Base-by-base conservation (phyloP, 2,888 invertebrate species). In the Abscondita cerata region DNA sequence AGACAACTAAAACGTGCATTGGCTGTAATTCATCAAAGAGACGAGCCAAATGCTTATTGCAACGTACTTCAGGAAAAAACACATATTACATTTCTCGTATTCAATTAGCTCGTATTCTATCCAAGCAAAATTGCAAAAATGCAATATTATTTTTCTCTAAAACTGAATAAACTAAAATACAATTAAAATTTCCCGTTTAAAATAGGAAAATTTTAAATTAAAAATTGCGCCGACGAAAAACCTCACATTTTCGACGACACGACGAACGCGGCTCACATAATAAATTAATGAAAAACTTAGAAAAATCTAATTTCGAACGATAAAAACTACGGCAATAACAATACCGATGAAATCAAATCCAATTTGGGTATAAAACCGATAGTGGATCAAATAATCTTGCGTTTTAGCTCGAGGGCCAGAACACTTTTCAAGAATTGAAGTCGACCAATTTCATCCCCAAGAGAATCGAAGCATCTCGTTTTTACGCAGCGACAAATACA, bases 401-500 rank as follows among this genome's bases (percentile, higher is more conserved):
- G 52, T 53, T 48, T 57, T 55, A 52, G 57, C 61, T 55, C 38
- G 31, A 48, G 52, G 62, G 51, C 59, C 25, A 2, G 56, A 62
- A 64, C 62, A 54, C 58, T 66, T 59, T 62, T 61, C 68, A 67
- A 65, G 67, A 68, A 69, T 64, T 67, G 68, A 67, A 68, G 75
- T 72, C 70, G 73, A 72, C 75, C 75, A 73, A 76, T 76, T 75
- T 68, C 66, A 73, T 76, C 76, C 73, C 75, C 65, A 6, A 68
- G 76, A 74, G 76, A 75, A 76, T 76, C 76, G 76, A 75, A 75
- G 70, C 70, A 69, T 69, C 67, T 70, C 71, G 72, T 72, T n/a
- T 72, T 67, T 68, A 44, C 68, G 68, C 69, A 67, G 71, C 73
- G 75, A 74, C 75, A 75, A 75, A 72, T 75, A 76, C 76, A 77